A percentile compares a stretch with the other conserved stretches of the same genome.
Conservation (phyloP, 1,140 invertebrate species). For the Chelonus insularis region DNA sequence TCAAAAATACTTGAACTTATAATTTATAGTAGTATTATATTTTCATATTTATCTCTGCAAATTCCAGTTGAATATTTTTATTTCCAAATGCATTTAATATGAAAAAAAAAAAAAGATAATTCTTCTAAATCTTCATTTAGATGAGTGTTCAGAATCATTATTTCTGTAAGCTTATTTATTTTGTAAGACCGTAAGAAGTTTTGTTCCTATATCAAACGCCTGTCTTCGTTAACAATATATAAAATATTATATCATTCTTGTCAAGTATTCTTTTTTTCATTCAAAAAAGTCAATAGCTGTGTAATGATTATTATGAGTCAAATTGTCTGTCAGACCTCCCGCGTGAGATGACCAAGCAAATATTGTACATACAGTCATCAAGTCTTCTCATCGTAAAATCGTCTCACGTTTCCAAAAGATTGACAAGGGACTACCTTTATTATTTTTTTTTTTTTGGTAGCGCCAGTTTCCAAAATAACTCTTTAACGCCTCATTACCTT, state of each 20-base stretch:
- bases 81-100: no score
- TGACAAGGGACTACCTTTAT: slow-evolving; percentile 18
- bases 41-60: no score
- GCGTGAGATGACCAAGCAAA: slow-evolving; percentile 45
- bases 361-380: slow-evolving; percentile 38
- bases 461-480: slow-evolving; percentile 30
- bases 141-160: no score
- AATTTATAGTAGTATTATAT: no score
- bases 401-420: slow-evolving; percentile 30
- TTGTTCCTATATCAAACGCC: no score
- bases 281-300: slow-evolving; percentile 17
- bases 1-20: no score
- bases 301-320: slow-evolving; percentile 37
- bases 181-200: no score
- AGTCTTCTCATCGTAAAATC: slow-evolving; percentile 42
- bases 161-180: no score
- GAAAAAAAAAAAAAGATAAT: no score
- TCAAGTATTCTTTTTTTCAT: slow-evolving; percentile 33
- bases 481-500: slow-evolving; percentile 20
- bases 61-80: no score
- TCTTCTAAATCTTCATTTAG: no score
- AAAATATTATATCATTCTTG: slow-evolving; percentile 20
- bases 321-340: slow-evolving; percentile 49
- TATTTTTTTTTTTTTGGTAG: slow-evolving; percentile 42
- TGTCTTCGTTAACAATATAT: neutral